Evolutionary conservation across 2,888 invertebrate species (phyloP).

Genomic region (Chelonus formosanus): DNA sequence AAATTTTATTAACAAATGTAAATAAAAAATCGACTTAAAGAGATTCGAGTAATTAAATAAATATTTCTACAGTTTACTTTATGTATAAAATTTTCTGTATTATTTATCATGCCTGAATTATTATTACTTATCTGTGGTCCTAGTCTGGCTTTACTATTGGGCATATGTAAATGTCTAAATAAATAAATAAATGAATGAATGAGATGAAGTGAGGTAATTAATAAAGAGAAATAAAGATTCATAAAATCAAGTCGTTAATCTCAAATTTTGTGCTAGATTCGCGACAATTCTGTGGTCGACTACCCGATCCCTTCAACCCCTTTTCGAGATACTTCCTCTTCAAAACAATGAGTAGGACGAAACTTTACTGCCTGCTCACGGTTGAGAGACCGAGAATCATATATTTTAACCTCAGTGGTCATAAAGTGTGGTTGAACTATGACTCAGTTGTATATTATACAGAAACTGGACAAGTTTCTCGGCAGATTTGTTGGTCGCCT

Average conservation of each 20-base stretch:
- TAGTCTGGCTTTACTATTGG: no score
- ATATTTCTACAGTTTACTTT: no score
- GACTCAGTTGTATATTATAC: slow-evolving; percentile 29
- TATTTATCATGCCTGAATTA: no score
- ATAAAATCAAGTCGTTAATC: no score
- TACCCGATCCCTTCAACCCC: background rate
- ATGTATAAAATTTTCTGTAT: no score
- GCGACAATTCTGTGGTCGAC: background rate
- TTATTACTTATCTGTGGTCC: no score
- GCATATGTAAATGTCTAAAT: no score
- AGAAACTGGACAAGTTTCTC: slow-evolving; percentile 29
- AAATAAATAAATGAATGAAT: no score
- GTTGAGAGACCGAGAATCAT: slow-evolving; percentile 47
- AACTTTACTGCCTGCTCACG: slow-evolving; percentile 49
- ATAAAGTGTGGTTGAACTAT: slow-evolving; percentile 55
- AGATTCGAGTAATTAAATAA: no score
- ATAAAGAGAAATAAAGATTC: background rate
- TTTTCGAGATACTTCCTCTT: slow-evolving; percentile 37
- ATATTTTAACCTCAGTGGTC: slow-evolving; percentile 56
- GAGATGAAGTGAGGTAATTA: no score
- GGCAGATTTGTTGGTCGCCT: slow-evolving; percentile 23
- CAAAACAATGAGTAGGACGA: slow-evolving; percentile 53
- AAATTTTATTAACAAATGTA: no score
- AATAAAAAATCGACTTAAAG: no score
- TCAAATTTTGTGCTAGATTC: background rate